Conservation (phyloP, 2,888 invertebrate genomes). For the Cinara cedri region DNA sequence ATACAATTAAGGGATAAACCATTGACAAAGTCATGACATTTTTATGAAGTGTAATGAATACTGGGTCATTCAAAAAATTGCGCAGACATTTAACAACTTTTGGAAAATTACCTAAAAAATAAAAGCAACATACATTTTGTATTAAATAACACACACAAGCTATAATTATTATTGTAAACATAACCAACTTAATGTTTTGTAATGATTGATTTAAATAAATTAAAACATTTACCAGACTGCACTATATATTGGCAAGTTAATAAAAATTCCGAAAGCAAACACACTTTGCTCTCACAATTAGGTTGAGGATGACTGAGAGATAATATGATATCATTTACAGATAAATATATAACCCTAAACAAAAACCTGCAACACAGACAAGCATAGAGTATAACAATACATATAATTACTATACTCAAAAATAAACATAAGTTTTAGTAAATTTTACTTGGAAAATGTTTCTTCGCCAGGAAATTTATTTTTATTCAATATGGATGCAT, state of each 20-base stretch:
- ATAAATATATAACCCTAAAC: constrained; percentile 48
- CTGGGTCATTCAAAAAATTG: constrained; percentile 26
- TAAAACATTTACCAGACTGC: constrained; percentile 55
- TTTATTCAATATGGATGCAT: constrained; percentile 48
- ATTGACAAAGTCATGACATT: constrained; percentile 48
- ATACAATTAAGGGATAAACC: constrained; percentile 39
- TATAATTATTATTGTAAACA: not conserved
- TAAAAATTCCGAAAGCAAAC: constrained; percentile 53
- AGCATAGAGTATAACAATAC: not conserved
- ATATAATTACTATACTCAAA: not conserved
- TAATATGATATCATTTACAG: constrained; percentile 49
- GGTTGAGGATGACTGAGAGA: constrained; percentile 33
- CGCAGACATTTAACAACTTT: constrained; percentile 41
- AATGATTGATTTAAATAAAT: constrained; percentile 7
- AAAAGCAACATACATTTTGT: not conserved
- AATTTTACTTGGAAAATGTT: constrained; percentile 52
- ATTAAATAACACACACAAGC: not conserved
- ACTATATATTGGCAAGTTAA: constrained; percentile 53
- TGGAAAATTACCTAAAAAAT: constrained; percentile 49
- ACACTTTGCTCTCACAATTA: constrained; percentile 37
- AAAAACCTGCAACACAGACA: constrained; percentile 51
- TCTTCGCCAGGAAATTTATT: constrained; percentile 47
- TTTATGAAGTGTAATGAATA: constrained; percentile 45
- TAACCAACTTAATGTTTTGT: too few relatives aligned
- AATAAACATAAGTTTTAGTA: not conserved